Evolutionary conservation across 2,113 vertebrate genomes (phyloP).

Genomic region (Chauna torquata): DNA sequence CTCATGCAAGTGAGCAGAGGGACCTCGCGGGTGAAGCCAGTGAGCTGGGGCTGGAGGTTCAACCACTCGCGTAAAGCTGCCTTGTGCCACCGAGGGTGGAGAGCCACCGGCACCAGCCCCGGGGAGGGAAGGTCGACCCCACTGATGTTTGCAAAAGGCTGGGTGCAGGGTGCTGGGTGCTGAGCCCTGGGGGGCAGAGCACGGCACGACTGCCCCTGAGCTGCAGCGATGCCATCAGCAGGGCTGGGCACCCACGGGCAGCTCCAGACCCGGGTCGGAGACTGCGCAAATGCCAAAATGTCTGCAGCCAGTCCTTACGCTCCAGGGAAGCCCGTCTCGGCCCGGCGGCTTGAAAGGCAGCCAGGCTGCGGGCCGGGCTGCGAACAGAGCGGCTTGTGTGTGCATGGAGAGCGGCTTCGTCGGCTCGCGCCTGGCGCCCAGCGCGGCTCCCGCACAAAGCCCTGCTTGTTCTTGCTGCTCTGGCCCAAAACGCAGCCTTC

Average conservation of each 20-base stretch:
- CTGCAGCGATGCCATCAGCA: too few relatives aligned
- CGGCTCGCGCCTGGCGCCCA: background rate
- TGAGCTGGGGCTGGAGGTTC: background rate
- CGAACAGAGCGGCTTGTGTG: background rate
- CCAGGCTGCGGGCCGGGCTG: background rate
- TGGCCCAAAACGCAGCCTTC: background rate
- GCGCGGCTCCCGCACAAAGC: background rate
- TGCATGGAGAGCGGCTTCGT: rapidly evolving
- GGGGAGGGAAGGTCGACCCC: background rate
- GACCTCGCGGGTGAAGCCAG: background rate
- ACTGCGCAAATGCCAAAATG: too few relatives aligned
- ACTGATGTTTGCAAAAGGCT: background rate
- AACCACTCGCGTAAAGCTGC: background rate
- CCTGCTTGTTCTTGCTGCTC: background rate
- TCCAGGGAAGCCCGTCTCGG: background rate
- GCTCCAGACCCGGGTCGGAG: background rate
- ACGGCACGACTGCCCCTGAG: background rate
- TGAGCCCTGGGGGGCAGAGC: background rate
- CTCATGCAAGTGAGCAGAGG: background rate
- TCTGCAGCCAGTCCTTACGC: background rate
- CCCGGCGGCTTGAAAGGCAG: background rate
- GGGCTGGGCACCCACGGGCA: background rate
- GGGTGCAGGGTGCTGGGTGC: background rate
- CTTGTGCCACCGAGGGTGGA: background rate
- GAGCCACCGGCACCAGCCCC: background rate